Evolutionary conservation across 2,888 invertebrate species (phyloP), one percentile per base, ranked within the genome.

Genomic region (Platycheirus rosarum): DNA sequence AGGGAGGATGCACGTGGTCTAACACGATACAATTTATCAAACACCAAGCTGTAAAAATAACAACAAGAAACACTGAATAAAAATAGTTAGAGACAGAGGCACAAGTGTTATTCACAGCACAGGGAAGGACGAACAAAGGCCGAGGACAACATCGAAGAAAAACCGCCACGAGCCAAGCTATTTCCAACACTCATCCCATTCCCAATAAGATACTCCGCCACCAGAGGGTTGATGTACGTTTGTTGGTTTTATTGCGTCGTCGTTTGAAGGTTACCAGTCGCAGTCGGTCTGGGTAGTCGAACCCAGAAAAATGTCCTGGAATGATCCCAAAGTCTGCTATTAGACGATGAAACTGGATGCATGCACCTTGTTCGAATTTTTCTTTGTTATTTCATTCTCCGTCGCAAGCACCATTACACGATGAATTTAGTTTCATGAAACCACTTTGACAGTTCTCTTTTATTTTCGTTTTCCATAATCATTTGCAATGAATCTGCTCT

Each of bases 181-280:
- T 16, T n/a, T n/a, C 49, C 51, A 14, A n/a, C 40, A 70, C 80
- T 71, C 80, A 71, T 71, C 51, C 80, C 71, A 76, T 68, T 71
- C 51, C 80, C 71, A 76, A 63, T 66, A 42, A 53, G 71, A 82
- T 49, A 48, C 48, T 48, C 3, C 51, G 32, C 20, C 65, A 80
- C 51, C 65, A 53, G 75, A 63, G 82, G 76, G 76, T 80, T 70
- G 75, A 60, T 76, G 70, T 74, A 13, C 23, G 20, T 40, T 68
- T 82, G 71, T 73, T 82, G 77, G 68, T 77, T 82, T 82, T 71
- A 77, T 82, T 77, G 82, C 82, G 82, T 79, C 82, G 82, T 79
- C 66, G 71, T 68, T 77, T 51, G 77, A 77, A 82, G 77, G 82
- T 82, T 82, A 68, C 77, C 82, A 71, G 66, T 62, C 82, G 80